A percentile compares a stretch with the other conserved stretches of the same genome.
Evolutionary conservation across 2,113 vertebrate species (phyloP).

Genomic region (Heterotilapia buettikoferi): DNA sequence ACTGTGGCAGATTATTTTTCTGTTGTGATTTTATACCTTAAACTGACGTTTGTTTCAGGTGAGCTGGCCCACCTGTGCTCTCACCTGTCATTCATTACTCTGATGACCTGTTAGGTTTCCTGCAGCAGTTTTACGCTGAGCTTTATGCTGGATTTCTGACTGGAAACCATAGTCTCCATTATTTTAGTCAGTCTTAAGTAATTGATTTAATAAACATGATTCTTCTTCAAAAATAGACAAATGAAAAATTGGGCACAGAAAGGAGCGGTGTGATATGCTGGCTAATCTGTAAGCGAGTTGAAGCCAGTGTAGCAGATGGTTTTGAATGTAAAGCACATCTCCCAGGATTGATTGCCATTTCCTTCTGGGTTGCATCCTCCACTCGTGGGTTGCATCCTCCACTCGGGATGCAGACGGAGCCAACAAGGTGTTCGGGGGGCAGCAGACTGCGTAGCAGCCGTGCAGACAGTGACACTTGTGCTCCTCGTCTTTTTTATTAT

Average conservation of each 20-base stretch:
- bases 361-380: not conserved
- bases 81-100: not conserved
- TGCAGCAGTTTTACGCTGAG: not conserved
- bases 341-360: fast-evolving
- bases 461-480: not conserved
- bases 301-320: not conserved
- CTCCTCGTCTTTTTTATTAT: not conserved
- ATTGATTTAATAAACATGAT: not conserved
- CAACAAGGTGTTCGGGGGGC: not conserved
- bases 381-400: not conserved
- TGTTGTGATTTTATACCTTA: not conserved
- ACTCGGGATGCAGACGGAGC: not conserved
- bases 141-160: not conserved
- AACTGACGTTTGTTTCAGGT: not conserved
- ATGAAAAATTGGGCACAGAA: not conserved
- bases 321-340: not conserved
- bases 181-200: not conserved
- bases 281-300: not conserved
- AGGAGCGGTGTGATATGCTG: not conserved
- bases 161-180: not conserved
- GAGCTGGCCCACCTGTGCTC: not conserved
- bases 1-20: not conserved
- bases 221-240: not conserved
- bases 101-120: not conserved
- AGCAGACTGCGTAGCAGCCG: not conserved